A percentile compares a stretch with the other conserved stretches of the same genome.
phyloP scores from a whole-genome alignment of 2,113 vertebrate genomes.

The Sclerurus mexicanus region DNA sequence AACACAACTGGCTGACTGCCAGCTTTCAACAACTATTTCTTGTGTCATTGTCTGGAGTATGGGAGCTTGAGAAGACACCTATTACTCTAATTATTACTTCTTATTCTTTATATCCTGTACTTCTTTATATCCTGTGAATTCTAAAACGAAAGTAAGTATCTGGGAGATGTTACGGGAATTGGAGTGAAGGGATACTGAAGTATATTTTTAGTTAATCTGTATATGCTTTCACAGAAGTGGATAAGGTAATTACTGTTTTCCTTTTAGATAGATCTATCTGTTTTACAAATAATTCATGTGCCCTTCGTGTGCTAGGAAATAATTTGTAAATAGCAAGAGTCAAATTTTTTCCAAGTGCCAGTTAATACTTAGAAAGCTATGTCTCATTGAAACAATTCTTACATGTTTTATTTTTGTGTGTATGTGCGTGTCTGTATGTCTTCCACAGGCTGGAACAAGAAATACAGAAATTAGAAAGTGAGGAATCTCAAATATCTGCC shows the following conservation, averaged over 20 bases:
- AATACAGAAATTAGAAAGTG: constrained; percentile 88
- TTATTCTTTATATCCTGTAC: not conserved
- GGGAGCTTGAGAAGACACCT: not conserved
- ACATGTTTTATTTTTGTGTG: constrained; percentile 14
- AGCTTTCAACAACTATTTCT: not conserved
- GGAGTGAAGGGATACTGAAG: not conserved
- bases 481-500: constrained; percentile 95
- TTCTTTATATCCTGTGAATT: no score
- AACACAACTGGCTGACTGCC: not conserved
- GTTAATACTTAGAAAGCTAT: not conserved
- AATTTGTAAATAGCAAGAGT: not conserved
- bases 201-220: not conserved
- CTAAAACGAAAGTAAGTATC: not conserved
- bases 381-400: not conserved
- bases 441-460: constrained; percentile 89
- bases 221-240: not conserved
- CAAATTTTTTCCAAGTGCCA: not conserved
- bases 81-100: not conserved
- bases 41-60: not conserved
- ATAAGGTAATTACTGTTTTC: not conserved
- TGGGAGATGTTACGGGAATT: not conserved
- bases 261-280: not conserved
- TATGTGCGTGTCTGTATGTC: constrained; percentile 65
- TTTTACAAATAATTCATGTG: not conserved
- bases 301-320: not conserved